These are phyloP conservation scores for Entelurus aequoreus DNA, from an alignment of 2,113 vertebrate species.

Conservation along the genomic window DNA sequence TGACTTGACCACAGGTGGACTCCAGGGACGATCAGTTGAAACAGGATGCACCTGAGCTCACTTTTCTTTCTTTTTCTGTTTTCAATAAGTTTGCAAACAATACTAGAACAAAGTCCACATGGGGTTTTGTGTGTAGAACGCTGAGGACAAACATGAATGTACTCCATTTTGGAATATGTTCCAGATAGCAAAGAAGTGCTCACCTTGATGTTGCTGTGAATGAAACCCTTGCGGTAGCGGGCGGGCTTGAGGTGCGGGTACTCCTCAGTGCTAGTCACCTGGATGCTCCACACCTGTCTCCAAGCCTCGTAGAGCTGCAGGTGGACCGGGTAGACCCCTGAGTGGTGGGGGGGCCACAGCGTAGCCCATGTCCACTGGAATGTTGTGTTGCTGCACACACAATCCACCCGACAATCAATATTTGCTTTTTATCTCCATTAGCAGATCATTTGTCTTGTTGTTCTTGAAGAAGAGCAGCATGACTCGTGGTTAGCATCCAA, in stretches of 20 bases:
- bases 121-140: too few species aligned
- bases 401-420: neutral
- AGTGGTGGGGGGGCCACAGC: constrained; percentile 96
- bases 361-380: constrained; percentile 92
- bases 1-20: too few species aligned
- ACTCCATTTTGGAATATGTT: too few species aligned
- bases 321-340: constrained; percentile 93
- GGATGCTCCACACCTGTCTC: constrained; percentile 93
- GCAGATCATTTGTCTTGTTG: neutral
- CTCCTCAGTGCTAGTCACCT: constrained; percentile 95
- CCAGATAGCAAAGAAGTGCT: constrained; percentile 21
- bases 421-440: too few species aligned
- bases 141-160: too few species aligned
- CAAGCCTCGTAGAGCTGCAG: constrained; percentile 95
- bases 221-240: constrained; percentile 87
- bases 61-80: too few species aligned
- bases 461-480: constrained; percentile 28
- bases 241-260: constrained; percentile 96
- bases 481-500: too few species aligned
- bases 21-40: too few species aligned
- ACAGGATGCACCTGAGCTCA: too few species aligned
- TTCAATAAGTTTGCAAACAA: too few species aligned
- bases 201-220: constrained; percentile 93
- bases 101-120: too few species aligned
- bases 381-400: constrained; percentile 82